Evolutionary conservation across 2,888 invertebrate genomes (phyloP).

Genomic region (Pegoplata infirma): DNA sequence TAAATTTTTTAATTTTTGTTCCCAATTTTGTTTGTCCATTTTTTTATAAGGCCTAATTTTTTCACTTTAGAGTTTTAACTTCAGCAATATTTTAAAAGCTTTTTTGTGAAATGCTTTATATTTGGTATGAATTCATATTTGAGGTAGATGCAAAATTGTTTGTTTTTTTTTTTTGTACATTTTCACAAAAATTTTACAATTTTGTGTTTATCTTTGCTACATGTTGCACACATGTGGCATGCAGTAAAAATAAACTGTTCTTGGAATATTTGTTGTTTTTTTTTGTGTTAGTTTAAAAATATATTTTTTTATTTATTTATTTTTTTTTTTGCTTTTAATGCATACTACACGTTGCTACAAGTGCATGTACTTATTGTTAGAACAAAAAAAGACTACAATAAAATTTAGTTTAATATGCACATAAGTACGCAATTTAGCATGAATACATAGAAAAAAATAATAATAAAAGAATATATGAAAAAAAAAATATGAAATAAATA

Average conservation of each 20-base stretch:
- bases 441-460: conserved; percentile 58
- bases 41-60: too few relatives aligned
- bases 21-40: too few relatives aligned
- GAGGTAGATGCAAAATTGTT: neutral
- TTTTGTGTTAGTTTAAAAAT: neutral
- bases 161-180: conserved; percentile 9
- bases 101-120: neutral
- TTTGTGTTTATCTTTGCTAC: conserved; percentile 60
- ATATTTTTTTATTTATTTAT: too few relatives aligned
- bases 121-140: neutral
- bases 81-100: too few relatives aligned
- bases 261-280: conserved; percentile 26
- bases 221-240: conserved; percentile 60
- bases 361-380: conserved; percentile 8
- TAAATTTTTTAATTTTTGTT: too few relatives aligned
- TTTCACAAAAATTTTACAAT: conserved; percentile 39
- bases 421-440: conserved; percentile 62
- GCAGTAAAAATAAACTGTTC: conserved; percentile 55
- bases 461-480: conserved; percentile 12
- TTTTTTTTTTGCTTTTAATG: conserved; percentile 13
- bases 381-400: conserved; percentile 45
- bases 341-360: conserved; percentile 10
- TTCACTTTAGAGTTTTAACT: too few relatives aligned
- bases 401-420: conserved; percentile 61
- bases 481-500: neutral